Percentiles rank a stretch among this genome's conserved stretches.
Evolutionary conservation across 2,113 vertebrate species (phyloP).

Genomic region (Myrmecophaga tridactyla): DNA sequence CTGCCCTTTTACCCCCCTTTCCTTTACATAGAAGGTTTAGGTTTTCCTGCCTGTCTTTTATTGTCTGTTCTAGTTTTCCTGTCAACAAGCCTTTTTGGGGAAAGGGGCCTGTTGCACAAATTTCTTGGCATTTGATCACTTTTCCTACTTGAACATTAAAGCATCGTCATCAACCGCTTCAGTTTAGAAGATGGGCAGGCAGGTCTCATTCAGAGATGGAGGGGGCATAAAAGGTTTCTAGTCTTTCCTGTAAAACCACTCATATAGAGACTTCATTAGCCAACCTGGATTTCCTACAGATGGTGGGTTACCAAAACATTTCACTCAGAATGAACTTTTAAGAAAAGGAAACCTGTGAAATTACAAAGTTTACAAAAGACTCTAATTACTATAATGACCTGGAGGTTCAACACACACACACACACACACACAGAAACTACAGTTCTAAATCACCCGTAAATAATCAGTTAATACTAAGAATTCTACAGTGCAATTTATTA

Average conservation of each 20-base stretch:
- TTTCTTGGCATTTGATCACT: neutral
- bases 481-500: neutral
- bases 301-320: slow-evolving; percentile 46
- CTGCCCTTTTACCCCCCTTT: neutral
- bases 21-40: neutral
- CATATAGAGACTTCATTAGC: neutral
- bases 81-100: neutral
- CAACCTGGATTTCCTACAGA: slow-evolving; percentile 56
- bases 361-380: slow-evolving; percentile 62
- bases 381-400: slow-evolving; percentile 60
- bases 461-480: slow-evolving; percentile 29
- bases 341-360: slow-evolving; percentile 67
- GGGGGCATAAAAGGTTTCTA: neutral
- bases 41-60: neutral
- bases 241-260: neutral
- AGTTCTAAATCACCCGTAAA: slow-evolving; percentile 27
- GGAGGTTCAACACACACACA: slow-evolving; percentile 25
- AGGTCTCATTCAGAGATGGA: neutral
- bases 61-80: neutral
- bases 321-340: slow-evolving; percentile 45
- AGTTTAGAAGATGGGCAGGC: slow-evolving; percentile 16
- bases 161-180: neutral
- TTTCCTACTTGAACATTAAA: neutral
- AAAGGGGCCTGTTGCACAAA: neutral
- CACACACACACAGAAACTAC: neutral